Base-by-base conservation (phyloP, 2,888 invertebrate genomes). In the Gastrophysa polygoni region DNA sequence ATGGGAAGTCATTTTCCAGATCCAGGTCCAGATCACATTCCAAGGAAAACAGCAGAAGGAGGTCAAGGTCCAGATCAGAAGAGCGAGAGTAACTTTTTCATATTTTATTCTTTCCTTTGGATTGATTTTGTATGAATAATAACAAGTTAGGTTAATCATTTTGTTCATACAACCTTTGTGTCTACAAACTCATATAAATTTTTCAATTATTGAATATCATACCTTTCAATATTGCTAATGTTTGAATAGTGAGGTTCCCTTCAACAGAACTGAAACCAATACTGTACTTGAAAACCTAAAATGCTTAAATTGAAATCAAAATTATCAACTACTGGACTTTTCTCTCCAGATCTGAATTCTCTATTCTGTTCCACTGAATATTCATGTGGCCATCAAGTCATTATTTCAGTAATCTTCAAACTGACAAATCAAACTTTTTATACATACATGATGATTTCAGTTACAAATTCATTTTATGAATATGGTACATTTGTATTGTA, bases 21-120 rank as follows among this genome's bases (percentile, higher is more conserved):
- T 66, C 66, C 7, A 61, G 70, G 24, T 69, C 70, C 47, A 65
- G 70, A 56, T 71, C 70, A 66, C 67, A 69, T 68, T 72, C 71
- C 63, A 73, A 69, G 64, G 70, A 68, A 46, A 60, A 67, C 38
- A 64, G 63, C 51, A 66, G 64, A 38, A 66, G 68, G 54, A 68
- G 72, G 59, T 72, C 72, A 10, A 56, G 46, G 48, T 63, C 63
- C 28, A 59, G 59, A 48, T 63, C 63, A 20, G 63, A 63, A 57
- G 63, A 63, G 5, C 48, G 59, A 59, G 59, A 56, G 52, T 63
- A 59, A 61, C n/a, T 24, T 43, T 38, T 44, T 38, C n/a, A 16
- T 24, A 24, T 24, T 24, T 16, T 38, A 14, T 52, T 10, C 21
- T 52, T 17, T 11, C 16, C 20, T 11, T 24, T 43, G 43, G 21